Evolutionary conservation across 2,888 invertebrate genomes (phyloP), one percentile per base, ranked within the genome.

Genomic region (Erannis defoliaria): DNA sequence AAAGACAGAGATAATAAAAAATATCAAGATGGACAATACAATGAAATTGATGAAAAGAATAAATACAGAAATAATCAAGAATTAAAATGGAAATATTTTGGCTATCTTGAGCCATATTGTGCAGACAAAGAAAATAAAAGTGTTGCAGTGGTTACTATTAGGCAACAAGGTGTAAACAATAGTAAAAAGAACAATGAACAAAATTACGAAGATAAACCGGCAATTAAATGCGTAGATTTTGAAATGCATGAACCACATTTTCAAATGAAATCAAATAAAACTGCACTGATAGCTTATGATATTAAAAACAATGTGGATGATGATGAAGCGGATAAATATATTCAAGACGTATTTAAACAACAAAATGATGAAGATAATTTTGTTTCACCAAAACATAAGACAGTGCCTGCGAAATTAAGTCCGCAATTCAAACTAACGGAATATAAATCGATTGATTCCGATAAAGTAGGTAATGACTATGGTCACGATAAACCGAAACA

Each of bases 1-100:
- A 19, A 54, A 18, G 37, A 48, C 3, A 57, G 37, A 56, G 33
- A n/a, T 35, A 48, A 55, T 40, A 1, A 26, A 33, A 42, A 37
- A 57, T 18, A 16, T 21, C n/a, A 18, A 35, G 29, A 54, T 45
- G 38, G 38, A 21, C 10, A 55, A 29, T 48, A 9, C 19, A 9
- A 45, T 19, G 19, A 9, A 45, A 26, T 29, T 49, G 16, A 33
- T 3, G n/a, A 56, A 12, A 14, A 31, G 42, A 16, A 29, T 8
- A 45, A 45, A 10, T 16, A 19, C 31, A 19, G 1, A 16, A 29
- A 3, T 10, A 45, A 45, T 18, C 16, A 5, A 12, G n/a, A 46
- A 18, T 1, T n/a, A 2, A 10, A 31, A 31, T 18, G 31, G 4
- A 19, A 31, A 19, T 12, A 9, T 19, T 33, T 33, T 0, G 31